Base-by-base conservation (phyloP, 2,888 invertebrate species). In the Cephalotes varians region DNA sequence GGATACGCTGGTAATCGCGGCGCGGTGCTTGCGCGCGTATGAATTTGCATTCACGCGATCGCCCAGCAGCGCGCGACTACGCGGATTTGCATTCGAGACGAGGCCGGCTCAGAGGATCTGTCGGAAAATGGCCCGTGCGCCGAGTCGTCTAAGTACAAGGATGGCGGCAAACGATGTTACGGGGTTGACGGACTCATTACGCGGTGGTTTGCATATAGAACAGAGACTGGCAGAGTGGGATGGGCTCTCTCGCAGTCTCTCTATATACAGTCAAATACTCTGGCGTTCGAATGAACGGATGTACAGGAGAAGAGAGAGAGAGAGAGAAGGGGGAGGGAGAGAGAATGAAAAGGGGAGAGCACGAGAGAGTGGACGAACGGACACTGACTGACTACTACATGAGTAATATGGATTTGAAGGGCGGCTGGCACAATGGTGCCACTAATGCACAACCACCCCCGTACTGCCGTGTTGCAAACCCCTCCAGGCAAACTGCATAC, bases 151-250 rank as follows among this genome's bases (percentile, higher is more conserved):
- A 93, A 93, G 94, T 93, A 93, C 94, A 93, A 93, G 93, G 94
- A 93, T 93, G 92, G 91, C 92, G 91, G 90, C 92, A 94, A 94
- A 94, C 92, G 93, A 93, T 92, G 92, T 94, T 94, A 93, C 91
- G 90, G 93, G 94, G 93, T 94, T 94, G 94, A 94, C 93, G 94
- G 93, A 94, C 94, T 94, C 94, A 94, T 94, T 94, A 94, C 92
- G 87, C 88, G 91, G 89, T 92, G 92, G 93, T 94, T 94, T 94
- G 94, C 94, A 93, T 94, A 93, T 94, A 94, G 93, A 94, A 91
- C 91, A 90, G 87, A 86, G 87, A 82, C 86, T 86, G 87, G 85
- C 83, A 73, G 86, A 85, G 37, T 86, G 86, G 83, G 86, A 83
- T 82, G 83, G 81, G 84, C 15, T 51, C 25, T 71, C 64, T 65